Base-by-base conservation (phyloP, 2,888 invertebrate genomes). In the Eupithecia insigniata region DNA sequence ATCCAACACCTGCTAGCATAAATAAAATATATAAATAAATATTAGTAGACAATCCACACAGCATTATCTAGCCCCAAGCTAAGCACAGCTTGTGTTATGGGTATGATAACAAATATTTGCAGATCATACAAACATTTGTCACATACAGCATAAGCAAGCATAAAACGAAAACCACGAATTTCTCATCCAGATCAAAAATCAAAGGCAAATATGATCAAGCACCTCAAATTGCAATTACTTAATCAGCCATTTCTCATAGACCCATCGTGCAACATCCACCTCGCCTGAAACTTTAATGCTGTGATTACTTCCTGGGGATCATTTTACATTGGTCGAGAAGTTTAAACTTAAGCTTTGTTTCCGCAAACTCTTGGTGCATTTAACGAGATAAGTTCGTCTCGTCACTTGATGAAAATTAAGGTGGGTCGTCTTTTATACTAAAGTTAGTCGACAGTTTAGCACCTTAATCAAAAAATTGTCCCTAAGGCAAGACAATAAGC, bases 371-470 rank as follows among this genome's bases (percentile, higher is more conserved):
- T 85, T 74, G 86, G 89, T 89, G 90, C 90, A 90, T 89, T 90
- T 91, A 91, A 91, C 88, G 90, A 91, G 90, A 87, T 91, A 91
- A 91, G 86, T 91, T 91, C 83, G 84, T 87, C 88, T 91, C 83
- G 84, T 87, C 88, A 84, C 86, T 84, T 84, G 81, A 68, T 74
- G 78, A 80, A 83, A 85, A 86, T 79, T 83, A 81, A 78, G 55
- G 55, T 55, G 55, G 14, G 26, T 55, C 55, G 55, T 12, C 12
- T 55, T 55, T 55, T 12, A 55, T 55, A 55, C 51, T 5, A 14
- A 22, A 26, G 10, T 55, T 55, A 12, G 26, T 18, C 5, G 1
- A 39, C 39, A 39, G 14, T 39, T 34, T 36, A 14, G 5, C 10
- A 36, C 12, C 36, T 36, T 2, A 1, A 12, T 2, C 36, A 36